These are phyloP conservation scores for Lineus longissimus DNA, from an alignment of 1,140 invertebrate genomes.

Conservation along the genomic window DNA sequence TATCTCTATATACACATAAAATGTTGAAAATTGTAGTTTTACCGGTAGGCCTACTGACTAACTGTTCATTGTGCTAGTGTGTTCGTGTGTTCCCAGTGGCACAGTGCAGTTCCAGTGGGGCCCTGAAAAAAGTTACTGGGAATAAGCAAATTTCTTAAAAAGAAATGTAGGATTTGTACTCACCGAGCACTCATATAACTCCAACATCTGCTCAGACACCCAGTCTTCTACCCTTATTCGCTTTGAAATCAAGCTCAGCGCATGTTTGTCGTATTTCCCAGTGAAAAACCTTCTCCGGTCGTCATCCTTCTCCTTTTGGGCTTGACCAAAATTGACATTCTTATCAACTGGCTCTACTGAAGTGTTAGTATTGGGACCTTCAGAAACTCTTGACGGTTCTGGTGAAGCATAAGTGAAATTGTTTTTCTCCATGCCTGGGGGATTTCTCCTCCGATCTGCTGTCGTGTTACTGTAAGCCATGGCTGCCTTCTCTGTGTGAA, in stretches of 20 bases:
- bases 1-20: too few relatives aligned
- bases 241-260: not conserved
- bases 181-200: not conserved
- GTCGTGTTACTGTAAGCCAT: not conserved
- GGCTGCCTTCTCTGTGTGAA: not conserved
- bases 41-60: too few relatives aligned
- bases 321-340: not conserved
- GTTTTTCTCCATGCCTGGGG: not conserved
- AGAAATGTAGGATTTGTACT: not conserved
- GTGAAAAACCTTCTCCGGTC: constrained; percentile 1
- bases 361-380: not conserved
- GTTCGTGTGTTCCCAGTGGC: too few relatives aligned
- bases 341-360: not conserved
- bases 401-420: not conserved
- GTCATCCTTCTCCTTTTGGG: not conserved
- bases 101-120: too few relatives aligned
- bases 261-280: constrained; percentile 4
- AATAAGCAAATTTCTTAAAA: not conserved
- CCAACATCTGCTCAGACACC: not conserved
- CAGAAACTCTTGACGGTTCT: not conserved
- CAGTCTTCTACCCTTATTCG: not conserved
- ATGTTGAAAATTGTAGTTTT: too few relatives aligned
- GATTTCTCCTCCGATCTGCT: not conserved
- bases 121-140: not conserved
- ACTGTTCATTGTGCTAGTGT: too few relatives aligned